Conservation (phyloP, 1,140 invertebrate species). For the Nasonia longicornis region DNA sequence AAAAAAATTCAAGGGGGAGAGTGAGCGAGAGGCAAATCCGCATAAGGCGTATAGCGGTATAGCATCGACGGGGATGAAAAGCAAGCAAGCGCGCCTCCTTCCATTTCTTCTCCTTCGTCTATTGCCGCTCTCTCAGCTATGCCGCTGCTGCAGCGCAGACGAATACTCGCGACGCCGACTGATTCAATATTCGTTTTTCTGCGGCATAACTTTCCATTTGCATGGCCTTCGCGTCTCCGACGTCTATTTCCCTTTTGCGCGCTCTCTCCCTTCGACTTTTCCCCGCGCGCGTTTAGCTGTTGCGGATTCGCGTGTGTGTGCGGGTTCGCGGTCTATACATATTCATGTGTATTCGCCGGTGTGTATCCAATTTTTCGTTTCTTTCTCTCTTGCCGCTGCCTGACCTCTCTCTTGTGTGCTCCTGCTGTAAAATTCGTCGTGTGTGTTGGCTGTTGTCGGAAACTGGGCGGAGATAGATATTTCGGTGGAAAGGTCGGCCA, state of each 20-base stretch:
- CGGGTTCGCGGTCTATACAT: neutral
- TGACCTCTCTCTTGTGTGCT: neutral
- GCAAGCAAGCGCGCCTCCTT: constrained; percentile 56
- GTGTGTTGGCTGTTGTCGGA: constrained; percentile 1
- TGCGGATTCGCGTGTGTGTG: neutral
- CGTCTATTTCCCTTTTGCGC: constrained; percentile 52
- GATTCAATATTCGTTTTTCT: constrained; percentile 69
- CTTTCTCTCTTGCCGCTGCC: neutral
- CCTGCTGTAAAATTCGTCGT: constrained; percentile 7
- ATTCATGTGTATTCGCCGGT: neutral
- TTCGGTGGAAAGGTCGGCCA: neutral
- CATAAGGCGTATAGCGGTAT: constrained; percentile 3
- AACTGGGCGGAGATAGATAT: constrained; percentile 1
- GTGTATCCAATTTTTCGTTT: neutral
- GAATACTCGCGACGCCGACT: constrained; percentile 57
- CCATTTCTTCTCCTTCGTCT: constrained; percentile 25
- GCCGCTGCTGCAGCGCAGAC: constrained; percentile 17
- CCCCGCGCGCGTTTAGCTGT: neutral
- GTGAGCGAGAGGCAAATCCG: constrained; percentile 23
- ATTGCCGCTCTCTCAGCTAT: constrained; percentile 44
- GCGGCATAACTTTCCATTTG: constrained; percentile 68
- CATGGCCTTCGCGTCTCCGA: constrained; percentile 56
- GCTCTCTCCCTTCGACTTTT: constrained; percentile 46
- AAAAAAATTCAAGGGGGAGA: neutral
- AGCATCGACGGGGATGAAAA: constrained; percentile 60